Evolutionary conservation across 23 tunicate species (phyloP).

Genomic region (Trididemnum clinides): DNA sequence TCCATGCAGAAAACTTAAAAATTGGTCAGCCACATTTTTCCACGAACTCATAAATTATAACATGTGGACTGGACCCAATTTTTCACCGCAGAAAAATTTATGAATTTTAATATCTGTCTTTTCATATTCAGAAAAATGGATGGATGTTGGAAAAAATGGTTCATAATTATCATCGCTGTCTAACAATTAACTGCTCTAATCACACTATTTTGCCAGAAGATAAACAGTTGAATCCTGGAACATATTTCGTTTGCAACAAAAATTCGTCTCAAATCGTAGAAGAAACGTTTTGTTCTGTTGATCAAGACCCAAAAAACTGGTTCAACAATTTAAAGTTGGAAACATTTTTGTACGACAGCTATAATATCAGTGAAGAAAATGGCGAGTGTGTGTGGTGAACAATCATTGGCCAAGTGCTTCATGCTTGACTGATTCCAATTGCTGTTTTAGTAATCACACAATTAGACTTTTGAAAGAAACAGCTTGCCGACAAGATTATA

Average conservation of each 20-base stretch:
- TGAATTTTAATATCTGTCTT: too few species aligned
- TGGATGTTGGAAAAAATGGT: neutral
- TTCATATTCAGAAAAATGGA: too few species aligned
- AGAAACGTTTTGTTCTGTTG: neutral
- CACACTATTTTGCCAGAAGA: neutral
- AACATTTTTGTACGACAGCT: neutral
- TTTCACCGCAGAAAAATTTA: too few species aligned
- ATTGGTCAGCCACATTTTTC: too few species aligned
- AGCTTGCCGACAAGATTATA: neutral
- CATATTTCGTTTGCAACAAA: neutral
- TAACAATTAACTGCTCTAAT: neutral
- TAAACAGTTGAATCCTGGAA: neutral
- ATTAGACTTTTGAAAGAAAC: neutral
- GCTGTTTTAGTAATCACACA: neutral
- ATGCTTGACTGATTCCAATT: neutral
- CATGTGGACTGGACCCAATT: too few species aligned
- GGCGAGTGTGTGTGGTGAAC: neutral
- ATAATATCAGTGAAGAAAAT: neutral
- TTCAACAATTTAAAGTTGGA: neutral
- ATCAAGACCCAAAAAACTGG: neutral
- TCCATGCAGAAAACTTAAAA: too few species aligned
- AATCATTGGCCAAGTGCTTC: too few species aligned
- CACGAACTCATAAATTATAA: too few species aligned
- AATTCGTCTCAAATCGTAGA: neutral
- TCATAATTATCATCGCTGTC: neutral